Percentiles rank a stretch among this genome's conserved stretches.
These are phyloP conservation scores for Phaethornis superciliosus DNA, from an alignment of 2,113 vertebrate species.

Conservation along the genomic window DNA sequence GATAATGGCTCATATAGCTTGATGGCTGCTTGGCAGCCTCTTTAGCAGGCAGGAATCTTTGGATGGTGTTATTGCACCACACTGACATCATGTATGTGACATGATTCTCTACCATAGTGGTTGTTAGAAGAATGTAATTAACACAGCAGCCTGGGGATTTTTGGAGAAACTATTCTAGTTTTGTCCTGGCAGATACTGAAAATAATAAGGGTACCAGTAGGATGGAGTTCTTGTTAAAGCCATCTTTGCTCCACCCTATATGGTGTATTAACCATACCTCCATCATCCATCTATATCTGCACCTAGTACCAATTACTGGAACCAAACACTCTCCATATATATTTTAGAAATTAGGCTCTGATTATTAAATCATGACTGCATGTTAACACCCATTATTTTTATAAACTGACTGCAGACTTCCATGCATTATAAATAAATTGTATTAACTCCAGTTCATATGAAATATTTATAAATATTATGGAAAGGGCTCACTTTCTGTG, in stretches of 20 bases:
- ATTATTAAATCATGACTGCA: slow-evolving; percentile 70
- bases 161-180: background rate
- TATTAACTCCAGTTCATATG: slow-evolving; percentile 59
- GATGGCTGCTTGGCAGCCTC: background rate
- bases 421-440: slow-evolving; percentile 70
- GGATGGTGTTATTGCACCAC: background rate
- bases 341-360: slow-evolving; percentile 57
- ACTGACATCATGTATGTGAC: background rate
- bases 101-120: background rate
- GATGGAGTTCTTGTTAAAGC: background rate
- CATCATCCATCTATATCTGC: background rate
- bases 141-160: background rate
- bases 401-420: slow-evolving; percentile 57
- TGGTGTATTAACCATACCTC: background rate
- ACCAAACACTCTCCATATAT: background rate
- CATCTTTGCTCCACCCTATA: background rate
- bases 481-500: slow-evolving; percentile 62
- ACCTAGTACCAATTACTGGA: slow-evolving; percentile 13
- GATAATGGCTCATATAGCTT: background rate
- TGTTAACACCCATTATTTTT: slow-evolving; percentile 71
- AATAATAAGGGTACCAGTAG: background rate
- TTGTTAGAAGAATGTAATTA: background rate
- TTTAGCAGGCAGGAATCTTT: background rate
- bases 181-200: background rate
- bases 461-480: slow-evolving; percentile 75